phyloP scores from a whole-genome alignment of 2,113 vertebrate genomes.

The Pangasianodon hypophthalmus region DNA sequence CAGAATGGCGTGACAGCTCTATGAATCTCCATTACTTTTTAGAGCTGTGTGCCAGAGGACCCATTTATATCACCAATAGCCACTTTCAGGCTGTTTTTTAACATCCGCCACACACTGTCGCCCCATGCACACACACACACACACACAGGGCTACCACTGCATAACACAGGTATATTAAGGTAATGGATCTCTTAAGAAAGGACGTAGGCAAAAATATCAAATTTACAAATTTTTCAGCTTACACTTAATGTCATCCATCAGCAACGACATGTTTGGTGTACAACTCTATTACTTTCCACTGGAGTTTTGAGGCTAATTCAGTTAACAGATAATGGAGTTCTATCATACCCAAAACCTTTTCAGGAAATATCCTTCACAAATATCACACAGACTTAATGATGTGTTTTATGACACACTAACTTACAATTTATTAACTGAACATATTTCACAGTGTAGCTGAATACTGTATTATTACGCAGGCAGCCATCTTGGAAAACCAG shows the following conservation, averaged over 20 bases:
- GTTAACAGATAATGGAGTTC: not conserved
- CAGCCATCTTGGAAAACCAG: not conserved
- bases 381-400: not conserved
- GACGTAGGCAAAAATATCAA: not conserved
- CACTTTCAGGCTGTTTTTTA: not conserved
- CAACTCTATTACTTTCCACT: not conserved
- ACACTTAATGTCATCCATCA: not conserved
- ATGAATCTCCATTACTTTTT: conserved; percentile 45
- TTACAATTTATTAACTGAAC: not conserved
- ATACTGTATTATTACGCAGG: not conserved
- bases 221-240: not conserved
- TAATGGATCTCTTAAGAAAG: not conserved
- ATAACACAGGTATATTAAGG: not conserved
- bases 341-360: not conserved
- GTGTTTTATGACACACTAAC: not conserved
- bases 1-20: conserved; percentile 15
- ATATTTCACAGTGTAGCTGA: not conserved
- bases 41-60: not conserved
- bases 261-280: not conserved
- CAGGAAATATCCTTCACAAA: not conserved
- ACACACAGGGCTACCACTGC: not conserved
- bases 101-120: not conserved
- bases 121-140: not conserved
- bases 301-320: not conserved
- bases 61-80: conserved; percentile 3